phyloP scores from a whole-genome alignment of 2,888 invertebrate species.

The Trichacis sp. region DNA sequence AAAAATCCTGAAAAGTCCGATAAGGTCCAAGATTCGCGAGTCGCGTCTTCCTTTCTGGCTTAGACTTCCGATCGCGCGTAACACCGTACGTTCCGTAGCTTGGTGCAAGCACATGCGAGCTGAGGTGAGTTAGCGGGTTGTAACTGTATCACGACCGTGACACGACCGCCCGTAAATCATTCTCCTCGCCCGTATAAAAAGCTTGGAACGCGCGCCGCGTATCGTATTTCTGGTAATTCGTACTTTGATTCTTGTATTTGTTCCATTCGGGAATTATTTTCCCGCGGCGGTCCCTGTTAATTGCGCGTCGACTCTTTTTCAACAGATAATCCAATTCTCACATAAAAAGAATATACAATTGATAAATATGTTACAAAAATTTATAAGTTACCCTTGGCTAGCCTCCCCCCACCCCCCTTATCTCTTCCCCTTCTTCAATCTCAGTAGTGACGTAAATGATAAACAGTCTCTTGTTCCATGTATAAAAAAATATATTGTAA shows the following conservation, averaged over 20 bases:
- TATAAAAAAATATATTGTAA: too few species aligned
- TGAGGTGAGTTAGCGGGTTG: slow-evolving; percentile 63
- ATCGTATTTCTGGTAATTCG: slow-evolving; percentile 26
- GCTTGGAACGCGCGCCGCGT: slow-evolving; percentile 21
- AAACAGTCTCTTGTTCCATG: too few species aligned
- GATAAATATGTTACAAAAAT: too few species aligned
- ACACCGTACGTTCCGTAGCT: slow-evolving; percentile 34
- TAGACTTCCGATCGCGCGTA: slow-evolving; percentile 38
- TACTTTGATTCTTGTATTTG: slow-evolving; percentile 9
- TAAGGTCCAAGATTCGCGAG: too few species aligned
- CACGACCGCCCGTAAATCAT: slow-evolving; percentile 65
- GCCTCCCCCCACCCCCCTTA: too few species aligned
- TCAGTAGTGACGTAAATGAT: too few species aligned
- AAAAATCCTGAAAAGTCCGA: too few species aligned
- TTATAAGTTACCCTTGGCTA: too few species aligned
- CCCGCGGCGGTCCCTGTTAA: neutral
- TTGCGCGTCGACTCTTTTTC: too few species aligned
- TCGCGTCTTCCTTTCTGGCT: slow-evolving; percentile 23
- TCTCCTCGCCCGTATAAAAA: slow-evolving; percentile 41
- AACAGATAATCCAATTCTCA: too few species aligned
- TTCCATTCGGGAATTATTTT: neutral
- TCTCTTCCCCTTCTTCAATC: too few species aligned
- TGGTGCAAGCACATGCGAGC: slow-evolving; percentile 16
- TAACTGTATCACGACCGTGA: slow-evolving; percentile 67
- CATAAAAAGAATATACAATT: too few species aligned